These are phyloP conservation scores for Bucorvus abyssinicus DNA, from an alignment of 2,797 vertebrate species.

Conservation along the genomic window DNA sequence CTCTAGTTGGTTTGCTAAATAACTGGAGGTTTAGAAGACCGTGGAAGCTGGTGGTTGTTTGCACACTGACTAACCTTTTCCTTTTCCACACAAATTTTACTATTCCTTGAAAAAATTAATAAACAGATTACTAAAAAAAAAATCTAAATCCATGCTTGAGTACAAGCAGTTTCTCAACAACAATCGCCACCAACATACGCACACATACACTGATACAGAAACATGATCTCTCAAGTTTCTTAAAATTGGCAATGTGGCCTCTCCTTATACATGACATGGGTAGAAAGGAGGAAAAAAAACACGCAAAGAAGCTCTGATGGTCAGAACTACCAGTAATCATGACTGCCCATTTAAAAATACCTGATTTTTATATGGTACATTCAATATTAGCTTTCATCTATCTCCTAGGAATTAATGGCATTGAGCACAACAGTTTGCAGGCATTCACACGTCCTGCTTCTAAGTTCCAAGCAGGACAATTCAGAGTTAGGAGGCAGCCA, in stretches of 20 bases:
- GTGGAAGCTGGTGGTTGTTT: not conserved
- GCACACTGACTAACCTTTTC: not conserved
- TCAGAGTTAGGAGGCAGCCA: not conserved
- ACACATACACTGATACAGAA: not conserved
- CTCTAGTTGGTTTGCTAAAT: not conserved
- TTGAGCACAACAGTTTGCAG: not conserved
- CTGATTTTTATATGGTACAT: not conserved
- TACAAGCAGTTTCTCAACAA: slow-evolving; percentile 42
- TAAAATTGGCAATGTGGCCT: not conserved
- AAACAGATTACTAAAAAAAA: slow-evolving; percentile 26
- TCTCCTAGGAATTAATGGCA: not conserved
- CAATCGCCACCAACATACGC: not conserved
- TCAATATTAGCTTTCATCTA: not conserved
- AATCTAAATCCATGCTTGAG: not conserved
- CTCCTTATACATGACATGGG: not conserved
- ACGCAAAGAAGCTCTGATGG: not conserved
- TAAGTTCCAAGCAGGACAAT: not conserved
- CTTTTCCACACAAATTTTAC: slow-evolving; percentile 40
- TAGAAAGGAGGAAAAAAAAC: not conserved
- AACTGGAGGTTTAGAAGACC: not conserved
- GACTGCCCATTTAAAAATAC: not conserved
- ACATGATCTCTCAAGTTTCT: not conserved
- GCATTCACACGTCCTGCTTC: fast-evolving
- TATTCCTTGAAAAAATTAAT: slow-evolving; percentile 13
- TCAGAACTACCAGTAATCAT: not conserved